Conservation (phyloP, 1,140 invertebrate genomes). For the Psilanteris sp. region DNA sequence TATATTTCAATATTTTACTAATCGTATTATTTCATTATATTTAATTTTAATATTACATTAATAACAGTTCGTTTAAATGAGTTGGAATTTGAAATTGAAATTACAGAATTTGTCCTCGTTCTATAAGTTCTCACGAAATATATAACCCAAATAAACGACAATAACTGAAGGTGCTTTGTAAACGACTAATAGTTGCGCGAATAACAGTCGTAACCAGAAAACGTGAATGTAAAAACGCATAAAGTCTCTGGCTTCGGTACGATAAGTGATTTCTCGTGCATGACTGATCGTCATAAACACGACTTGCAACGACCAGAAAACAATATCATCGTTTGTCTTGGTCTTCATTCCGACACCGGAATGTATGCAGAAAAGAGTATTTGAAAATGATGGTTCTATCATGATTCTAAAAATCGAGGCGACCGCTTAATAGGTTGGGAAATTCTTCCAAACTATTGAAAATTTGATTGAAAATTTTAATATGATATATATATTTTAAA, state of each 20-base stretch:
- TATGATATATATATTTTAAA: no score
- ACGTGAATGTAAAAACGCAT: conserved; percentile 27
- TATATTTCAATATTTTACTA: no score
- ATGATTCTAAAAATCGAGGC: no score
- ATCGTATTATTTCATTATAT: no score
- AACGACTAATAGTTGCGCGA: background rate
- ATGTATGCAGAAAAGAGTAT: conserved; percentile 27
- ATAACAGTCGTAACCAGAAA: background rate
- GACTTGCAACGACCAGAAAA: conserved; percentile 33
- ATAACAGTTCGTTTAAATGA: no score
- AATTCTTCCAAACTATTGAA: no score
- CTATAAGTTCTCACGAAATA: background rate
- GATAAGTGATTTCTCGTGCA: conserved; percentile 44
- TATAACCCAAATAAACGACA: background rate
- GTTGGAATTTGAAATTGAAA: no score
- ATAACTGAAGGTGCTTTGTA: conserved; percentile 2
- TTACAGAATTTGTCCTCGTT: no score
- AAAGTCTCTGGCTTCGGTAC: conserved; percentile 2
- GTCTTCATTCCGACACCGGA: background rate
- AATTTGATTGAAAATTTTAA: no score
- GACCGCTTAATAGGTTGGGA: no score
- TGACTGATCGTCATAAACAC: conserved; percentile 34
- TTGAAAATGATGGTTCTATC: conserved; percentile 7
- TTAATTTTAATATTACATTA: no score
- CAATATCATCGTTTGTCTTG: conserved; percentile 51